Conservation (phyloP, 1,140 invertebrate genomes). For the Chelonus insularis region DNA sequence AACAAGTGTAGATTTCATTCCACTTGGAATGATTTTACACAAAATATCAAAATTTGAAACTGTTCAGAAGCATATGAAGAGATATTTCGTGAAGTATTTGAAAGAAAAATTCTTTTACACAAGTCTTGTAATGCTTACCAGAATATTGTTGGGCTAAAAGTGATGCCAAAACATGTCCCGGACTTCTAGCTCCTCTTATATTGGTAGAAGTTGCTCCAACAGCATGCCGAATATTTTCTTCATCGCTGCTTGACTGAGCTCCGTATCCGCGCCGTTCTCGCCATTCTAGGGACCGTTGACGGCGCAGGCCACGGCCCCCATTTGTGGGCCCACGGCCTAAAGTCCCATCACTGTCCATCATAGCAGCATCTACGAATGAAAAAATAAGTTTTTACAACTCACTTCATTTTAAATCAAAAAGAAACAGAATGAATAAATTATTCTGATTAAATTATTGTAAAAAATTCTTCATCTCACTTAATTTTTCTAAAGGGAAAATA, state of each 20-base stretch:
- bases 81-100: too few relatives aligned
- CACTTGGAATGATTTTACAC: neutral
- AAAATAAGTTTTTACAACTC: too few relatives aligned
- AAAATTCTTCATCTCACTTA: too few relatives aligned
- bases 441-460: too few relatives aligned
- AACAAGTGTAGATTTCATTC: slow-evolving; percentile 16
- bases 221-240: slow-evolving; percentile 61
- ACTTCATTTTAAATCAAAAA: too few relatives aligned
- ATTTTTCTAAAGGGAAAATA: too few relatives aligned
- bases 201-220: slow-evolving; percentile 46
- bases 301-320: slow-evolving; percentile 59
- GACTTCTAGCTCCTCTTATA: slow-evolving; percentile 58
- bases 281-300: slow-evolving; percentile 67
- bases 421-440: too few relatives aligned
- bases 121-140: slow-evolving; percentile 48
- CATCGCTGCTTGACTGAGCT: slow-evolving; percentile 64
- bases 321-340: slow-evolving; percentile 52
- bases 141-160: slow-evolving; percentile 62
- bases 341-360: slow-evolving; percentile 58
- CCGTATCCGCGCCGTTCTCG: slow-evolving; percentile 64
- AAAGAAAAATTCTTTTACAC: too few relatives aligned
- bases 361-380: slow-evolving; percentile 59
- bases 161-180: slow-evolving; percentile 67
- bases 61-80: too few relatives aligned
- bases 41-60: slow-evolving; percentile 1